phyloP scores from a whole-genome alignment of 1,140 invertebrate species.

The Drosophila murphyi region DNA sequence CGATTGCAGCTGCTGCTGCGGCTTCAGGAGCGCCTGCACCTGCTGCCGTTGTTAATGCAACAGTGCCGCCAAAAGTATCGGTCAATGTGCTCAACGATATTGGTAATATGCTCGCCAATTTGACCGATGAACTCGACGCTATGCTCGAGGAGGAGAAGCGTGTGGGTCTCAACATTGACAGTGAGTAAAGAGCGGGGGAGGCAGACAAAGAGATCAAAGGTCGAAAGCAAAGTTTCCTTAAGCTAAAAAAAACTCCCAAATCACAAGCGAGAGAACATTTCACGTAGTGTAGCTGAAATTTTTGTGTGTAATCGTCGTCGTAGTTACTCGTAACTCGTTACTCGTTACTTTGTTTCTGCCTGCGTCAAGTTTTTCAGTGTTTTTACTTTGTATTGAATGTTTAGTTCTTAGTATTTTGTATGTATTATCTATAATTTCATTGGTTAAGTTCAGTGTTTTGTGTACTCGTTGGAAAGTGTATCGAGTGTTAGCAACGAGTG shows the following conservation, averaged over 20 bases:
- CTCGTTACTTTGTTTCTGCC: conserved; percentile 16
- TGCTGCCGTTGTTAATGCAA: neutral
- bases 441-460: conserved; percentile 9
- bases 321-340: conserved; percentile 10
- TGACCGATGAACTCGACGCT: conserved; percentile 96
- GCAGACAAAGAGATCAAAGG: conserved; percentile 28
- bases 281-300: conserved; percentile 75
- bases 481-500: neutral
- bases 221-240: conserved; percentile 65
- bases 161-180: conserved; percentile 88
- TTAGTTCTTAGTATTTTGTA: neutral
- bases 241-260: conserved; percentile 12
- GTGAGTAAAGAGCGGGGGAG: conserved; percentile 67
- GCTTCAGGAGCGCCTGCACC: conserved; percentile 9
- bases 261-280: conserved; percentile 17
- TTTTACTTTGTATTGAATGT: conserved; percentile 51
- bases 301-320: conserved; percentile 38
- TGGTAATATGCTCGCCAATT: conserved; percentile 97
- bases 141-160: conserved; percentile 97
- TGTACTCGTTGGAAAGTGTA: neutral
- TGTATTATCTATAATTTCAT: conserved; percentile 16
- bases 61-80: conserved; percentile 86
- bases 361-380: conserved; percentile 44
- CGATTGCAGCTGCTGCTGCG: conserved; percentile 3
- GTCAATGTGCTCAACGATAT: conserved; percentile 98